phyloP scores from a whole-genome alignment of 35 echinoderm and acorn worm genomes.

The Apostichopus japonicus region DNA sequence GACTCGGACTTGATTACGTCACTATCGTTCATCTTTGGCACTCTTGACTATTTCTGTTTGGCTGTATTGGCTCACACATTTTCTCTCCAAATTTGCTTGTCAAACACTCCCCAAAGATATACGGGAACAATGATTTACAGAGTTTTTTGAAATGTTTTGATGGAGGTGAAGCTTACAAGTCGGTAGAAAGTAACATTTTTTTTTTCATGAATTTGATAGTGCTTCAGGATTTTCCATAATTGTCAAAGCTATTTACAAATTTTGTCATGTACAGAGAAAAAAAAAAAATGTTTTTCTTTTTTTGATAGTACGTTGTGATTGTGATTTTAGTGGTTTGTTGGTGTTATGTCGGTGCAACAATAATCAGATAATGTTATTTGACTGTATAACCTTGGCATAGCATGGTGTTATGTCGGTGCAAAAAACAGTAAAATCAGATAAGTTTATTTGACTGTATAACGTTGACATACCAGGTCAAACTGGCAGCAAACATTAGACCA shows the following conservation, averaged over 20 bases:
- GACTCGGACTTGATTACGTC: too few relatives aligned
- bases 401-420: constrained; percentile 2
- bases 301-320: constrained; percentile 30
- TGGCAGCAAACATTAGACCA: too few relatives aligned
- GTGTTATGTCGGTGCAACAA: constrained; percentile 14
- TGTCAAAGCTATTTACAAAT: constrained; percentile 41
- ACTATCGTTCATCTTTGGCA: too few relatives aligned
- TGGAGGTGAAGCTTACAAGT: background rate
- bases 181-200: background rate
- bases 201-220: constrained; percentile 49
- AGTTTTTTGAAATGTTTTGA: constrained; percentile 1
- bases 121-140: constrained; percentile 1
- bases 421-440: background rate
- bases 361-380: background rate
- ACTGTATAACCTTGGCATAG: too few relatives aligned
- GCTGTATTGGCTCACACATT: too few relatives aligned
- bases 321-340: constrained; percentile 50
- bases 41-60: too few relatives aligned
- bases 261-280: constrained; percentile 34
- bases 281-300: constrained; percentile 25
- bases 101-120: background rate
- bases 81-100: too few relatives aligned
- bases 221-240: constrained; percentile 45
- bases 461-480: too few relatives aligned
- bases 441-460: too few relatives aligned